Evolutionary conservation across 2,113 vertebrate species (phyloP).

Genomic region (Malurus melanocephalus): DNA sequence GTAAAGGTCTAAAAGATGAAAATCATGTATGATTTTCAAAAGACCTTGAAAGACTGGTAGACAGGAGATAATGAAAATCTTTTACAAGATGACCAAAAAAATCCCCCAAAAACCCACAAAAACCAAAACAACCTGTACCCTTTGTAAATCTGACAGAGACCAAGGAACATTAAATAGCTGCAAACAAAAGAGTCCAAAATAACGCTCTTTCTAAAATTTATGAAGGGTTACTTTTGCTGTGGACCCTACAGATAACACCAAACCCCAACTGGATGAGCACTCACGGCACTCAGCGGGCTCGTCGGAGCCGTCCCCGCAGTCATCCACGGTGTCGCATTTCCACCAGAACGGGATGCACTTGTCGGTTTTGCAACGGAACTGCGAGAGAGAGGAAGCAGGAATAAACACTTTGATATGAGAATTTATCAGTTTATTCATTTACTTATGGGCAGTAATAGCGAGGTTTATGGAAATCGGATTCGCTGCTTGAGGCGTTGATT

Average conservation of each 20-base stretch:
- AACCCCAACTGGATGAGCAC: constrained; percentile 32
- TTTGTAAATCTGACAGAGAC: neutral
- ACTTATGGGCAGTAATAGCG: neutral
- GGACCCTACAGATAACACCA: accelerated
- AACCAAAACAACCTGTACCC: neutral
- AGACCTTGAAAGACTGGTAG: neutral
- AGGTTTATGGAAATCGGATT: neutral
- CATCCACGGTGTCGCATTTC: constrained; percentile 97
- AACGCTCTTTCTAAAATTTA: neutral
- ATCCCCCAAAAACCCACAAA: neutral
- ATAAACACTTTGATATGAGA: neutral
- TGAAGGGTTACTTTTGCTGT: accelerated
- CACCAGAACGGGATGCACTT: constrained; percentile 99
- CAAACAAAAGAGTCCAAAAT: neutral
- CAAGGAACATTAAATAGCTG: neutral
- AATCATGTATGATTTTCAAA: accelerated
- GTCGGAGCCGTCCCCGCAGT: constrained; percentile 96
- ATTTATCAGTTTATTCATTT: neutral
- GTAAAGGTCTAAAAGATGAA: neutral
- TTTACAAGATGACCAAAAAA: neutral
- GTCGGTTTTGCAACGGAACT: constrained; percentile 97
- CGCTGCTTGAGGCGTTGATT: neutral
- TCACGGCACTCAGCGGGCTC: constrained; percentile 94
- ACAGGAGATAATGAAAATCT: neutral
- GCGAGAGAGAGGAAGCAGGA: neutral